Evolutionary conservation across 2,888 invertebrate genomes (phyloP).

Genomic region (Rhabditophanes sp.): DNA sequence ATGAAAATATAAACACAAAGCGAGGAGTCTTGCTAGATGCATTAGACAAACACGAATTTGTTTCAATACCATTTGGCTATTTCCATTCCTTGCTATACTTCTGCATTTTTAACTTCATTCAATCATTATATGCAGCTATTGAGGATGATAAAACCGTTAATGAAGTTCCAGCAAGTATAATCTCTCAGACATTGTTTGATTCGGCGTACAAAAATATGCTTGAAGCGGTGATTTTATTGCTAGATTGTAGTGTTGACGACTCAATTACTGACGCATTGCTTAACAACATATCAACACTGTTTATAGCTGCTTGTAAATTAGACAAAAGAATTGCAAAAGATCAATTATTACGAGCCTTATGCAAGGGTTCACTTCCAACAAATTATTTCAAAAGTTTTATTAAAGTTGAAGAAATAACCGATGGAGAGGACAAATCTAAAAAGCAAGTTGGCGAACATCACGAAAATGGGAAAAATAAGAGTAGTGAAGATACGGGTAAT

Average conservation of each 20-base stretch:
- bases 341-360: constrained; percentile 81
- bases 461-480: constrained; percentile 3
- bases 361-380: constrained; percentile 78
- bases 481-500: constrained; percentile 3
- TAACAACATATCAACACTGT: constrained; percentile 73
- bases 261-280: constrained; percentile 74
- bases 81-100: constrained; percentile 87
- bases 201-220: neutral
- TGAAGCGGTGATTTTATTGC: constrained; percentile 1
- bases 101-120: constrained; percentile 74
- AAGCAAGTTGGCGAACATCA: neutral
- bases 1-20: constrained; percentile 16
- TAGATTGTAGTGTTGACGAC: constrained; percentile 63
- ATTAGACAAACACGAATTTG: constrained; percentile 84
- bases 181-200: no score
- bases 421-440: neutral
- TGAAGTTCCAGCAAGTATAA: no score
- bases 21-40: constrained; percentile 57
- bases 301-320: constrained; percentile 71
- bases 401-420: neutral
- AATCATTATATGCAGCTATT: constrained; percentile 44
- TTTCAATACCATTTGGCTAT: constrained; percentile 83
- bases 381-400: constrained; percentile 54
- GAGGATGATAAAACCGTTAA: constrained; percentile 9
- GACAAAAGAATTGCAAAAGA: constrained; percentile 64